Conservation (phyloP, 2,113 vertebrate species). For the Nesoenas mayeri region DNA sequence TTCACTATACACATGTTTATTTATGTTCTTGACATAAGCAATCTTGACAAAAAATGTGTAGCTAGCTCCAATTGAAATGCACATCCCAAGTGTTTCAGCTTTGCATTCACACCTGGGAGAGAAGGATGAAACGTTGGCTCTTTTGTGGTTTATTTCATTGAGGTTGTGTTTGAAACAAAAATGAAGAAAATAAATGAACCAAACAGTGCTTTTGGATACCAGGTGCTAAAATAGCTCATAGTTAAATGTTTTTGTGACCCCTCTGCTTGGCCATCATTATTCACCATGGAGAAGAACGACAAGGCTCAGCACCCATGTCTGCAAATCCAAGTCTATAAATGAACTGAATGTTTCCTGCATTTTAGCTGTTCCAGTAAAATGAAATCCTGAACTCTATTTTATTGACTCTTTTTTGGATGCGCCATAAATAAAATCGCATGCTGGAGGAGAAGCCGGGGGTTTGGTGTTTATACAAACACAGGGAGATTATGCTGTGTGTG, state of each 20-base stretch:
- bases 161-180: background rate
- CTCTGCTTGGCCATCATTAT: background rate
- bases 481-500: background rate
- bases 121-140: background rate
- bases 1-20: background rate
- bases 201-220: background rate
- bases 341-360: background rate
- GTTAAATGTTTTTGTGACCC: background rate
- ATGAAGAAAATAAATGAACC: background rate
- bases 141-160: background rate
- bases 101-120: background rate
- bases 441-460: background rate
- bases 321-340: background rate
- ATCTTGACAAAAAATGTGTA: background rate
- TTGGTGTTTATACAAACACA: background rate
- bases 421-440: background rate
- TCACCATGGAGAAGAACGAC: background rate
- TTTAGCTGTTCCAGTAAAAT: background rate
- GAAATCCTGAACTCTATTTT: background rate
- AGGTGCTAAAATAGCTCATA: background rate
- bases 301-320: background rate
- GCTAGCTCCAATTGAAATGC: background rate
- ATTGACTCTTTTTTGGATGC: background rate
- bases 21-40: background rate
- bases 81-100: background rate